These are phyloP conservation scores for Acestrorhynchus altus DNA, from an alignment of 2,797 vertebrate species.

Conservation along the genomic window DNA sequence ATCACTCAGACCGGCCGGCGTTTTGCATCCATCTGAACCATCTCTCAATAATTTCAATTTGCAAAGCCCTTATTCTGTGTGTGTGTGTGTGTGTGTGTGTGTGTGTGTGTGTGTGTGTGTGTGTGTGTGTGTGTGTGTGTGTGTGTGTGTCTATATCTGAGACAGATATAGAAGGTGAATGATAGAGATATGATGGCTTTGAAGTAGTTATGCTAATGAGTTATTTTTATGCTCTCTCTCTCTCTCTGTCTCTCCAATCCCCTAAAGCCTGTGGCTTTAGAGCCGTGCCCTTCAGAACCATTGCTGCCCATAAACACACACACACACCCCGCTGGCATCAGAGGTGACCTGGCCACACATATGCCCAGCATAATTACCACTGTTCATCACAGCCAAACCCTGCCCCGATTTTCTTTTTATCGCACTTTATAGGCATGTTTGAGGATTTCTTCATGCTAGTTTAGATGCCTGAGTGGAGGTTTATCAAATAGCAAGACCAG, in stretches of 20 bases:
- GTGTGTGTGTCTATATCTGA: neutral
- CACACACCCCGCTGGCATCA: neutral
- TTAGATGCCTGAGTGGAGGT: neutral
- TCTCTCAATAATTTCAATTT: conserved; percentile 68
- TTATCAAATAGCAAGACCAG: neutral
- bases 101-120: conserved; percentile 19
- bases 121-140: conserved; percentile 32
- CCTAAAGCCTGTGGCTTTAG: neutral
- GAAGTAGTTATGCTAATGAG: conserved; percentile 60
- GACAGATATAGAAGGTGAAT: conserved; percentile 24
- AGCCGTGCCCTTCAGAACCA: conserved; percentile 1
- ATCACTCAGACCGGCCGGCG: conserved; percentile 64
- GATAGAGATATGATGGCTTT: conserved; percentile 33
- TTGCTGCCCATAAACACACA: conserved; percentile 12
- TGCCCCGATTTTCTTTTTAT: neutral
- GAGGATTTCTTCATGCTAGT: neutral
- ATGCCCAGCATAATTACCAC: neutral
- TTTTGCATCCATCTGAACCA: conserved; percentile 59
- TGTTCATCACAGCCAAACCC: neutral
- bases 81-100: conserved; percentile 10
- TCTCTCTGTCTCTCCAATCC: conserved; percentile 37
- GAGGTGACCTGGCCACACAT: neutral
- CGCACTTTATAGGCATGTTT: neutral
- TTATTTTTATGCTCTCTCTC: conserved; percentile 38
- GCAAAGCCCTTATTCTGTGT: conserved; percentile 28